Evolutionary conservation across 2,113 vertebrate species (phyloP), one percentile per base, ranked within the genome.

Genomic region (Hemichromis elongatus): DNA sequence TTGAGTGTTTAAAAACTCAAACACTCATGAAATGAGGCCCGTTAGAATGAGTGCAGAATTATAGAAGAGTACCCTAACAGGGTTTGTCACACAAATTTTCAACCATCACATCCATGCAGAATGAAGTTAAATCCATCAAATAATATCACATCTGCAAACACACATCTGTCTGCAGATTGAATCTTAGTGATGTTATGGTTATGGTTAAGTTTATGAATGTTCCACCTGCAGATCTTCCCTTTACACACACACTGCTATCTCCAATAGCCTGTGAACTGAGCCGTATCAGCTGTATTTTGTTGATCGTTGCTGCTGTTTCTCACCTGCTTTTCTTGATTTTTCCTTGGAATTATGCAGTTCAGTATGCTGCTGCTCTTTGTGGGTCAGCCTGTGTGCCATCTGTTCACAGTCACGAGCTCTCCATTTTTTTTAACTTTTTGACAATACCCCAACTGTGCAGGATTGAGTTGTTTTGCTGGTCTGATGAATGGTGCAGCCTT

Each of bases 371-470:
- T 83, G 42, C 33, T 70, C 11, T 21, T 35, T 59, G 28, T 37
- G 16, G 28, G 19, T 57, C 83, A 57, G 8, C 37, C 37, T 50
- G 61, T 1, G 5, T 2, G 1, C 47, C 37, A 47, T 77, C 85
- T 78, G 70, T 35, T 82, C 70, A 56, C 56, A 55, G 28, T 55
- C 19, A 73, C 1, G 6, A 73, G 42, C 16, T 18, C n/a, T 28
- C 45, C 57, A 78, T 78, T 77, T 66, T 77, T 66, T 37, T 82
- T 35, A 66, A 50, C 5, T 50, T 45, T 63, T 21, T 78, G 42
- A 86, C 78, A 86, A 66, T 82, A 55, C 7, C 35, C 47, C 85
- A 35, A 66, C 63, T 86, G 79, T 82, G 56, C 18, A 19, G 68
- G 16, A 73, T 30, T 73, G 68, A 52, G 50, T 56, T 3, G 33